Base-by-base conservation (phyloP, 2,888 invertebrate species). In the Willowsia nigromaculata region DNA sequence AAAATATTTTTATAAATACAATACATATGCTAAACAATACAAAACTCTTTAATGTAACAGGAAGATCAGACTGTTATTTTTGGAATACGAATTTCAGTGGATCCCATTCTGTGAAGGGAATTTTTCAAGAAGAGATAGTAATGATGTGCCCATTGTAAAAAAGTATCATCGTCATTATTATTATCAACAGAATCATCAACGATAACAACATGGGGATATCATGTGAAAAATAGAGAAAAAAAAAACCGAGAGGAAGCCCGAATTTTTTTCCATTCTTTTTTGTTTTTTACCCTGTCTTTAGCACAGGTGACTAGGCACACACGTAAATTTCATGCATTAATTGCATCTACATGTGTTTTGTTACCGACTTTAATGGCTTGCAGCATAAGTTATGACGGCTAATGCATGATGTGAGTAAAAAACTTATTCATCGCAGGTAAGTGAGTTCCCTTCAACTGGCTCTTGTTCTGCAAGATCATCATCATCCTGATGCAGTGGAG, bases 231-330 rank as follows among this genome's bases (percentile, higher is more conserved):
- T 50, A 40, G 30, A 43, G 30, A 85, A 74, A 59, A 81, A 40
- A 22, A n/a, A 15, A 81, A n/a, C n/a, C 25, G 85, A 85, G 76
- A 85, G 80, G 86, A 86, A 86, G 80, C 86, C 86, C 86, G 86
- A 86, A 68, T 86, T 86, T 86, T 86, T 86, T 71, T 33, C 56
- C 65, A 47, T 59, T 11, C 27, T 22, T 53, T 53, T 33, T 15
- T 30, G 22, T 50, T 40, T 37, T 43, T 81, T 30, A 59, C 43
- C 40, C 65, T 84, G 22, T 84, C 84, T 84, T 50, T 85, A 37
- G 78, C 85, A 85, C 85, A 85, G 85, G 85, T 85, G 85, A 85
- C 43, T 78, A 62, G 65, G 43, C 85, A 85, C 74, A 74, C 74
- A 65, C 83, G 59, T 59, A 74, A 53, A 74, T 85, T 74, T 78